Evolutionary conservation across 2,888 invertebrate genomes (phyloP), one percentile per base, ranked within the genome.

Genomic region (Steromphala cineraria): DNA sequence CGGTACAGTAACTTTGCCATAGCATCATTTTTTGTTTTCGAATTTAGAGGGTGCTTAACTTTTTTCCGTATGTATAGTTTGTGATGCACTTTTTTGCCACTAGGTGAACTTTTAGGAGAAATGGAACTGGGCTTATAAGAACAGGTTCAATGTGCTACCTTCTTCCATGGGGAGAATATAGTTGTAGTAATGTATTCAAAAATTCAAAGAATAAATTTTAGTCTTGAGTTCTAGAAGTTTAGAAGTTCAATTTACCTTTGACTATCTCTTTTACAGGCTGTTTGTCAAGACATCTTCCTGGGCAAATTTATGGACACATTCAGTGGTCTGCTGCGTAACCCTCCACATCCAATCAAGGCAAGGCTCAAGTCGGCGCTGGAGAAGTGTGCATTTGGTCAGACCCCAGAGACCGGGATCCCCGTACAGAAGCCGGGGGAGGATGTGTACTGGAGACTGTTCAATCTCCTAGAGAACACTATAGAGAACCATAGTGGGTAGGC

Each of bases 271-370:
- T 62, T 82, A 24, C 82, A 87, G 86, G 77, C 76, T 56, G 77
- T 87, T 19, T 87, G 86, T 80, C 74, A 82, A 8, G 81, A 87
- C 19, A 77, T 85, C 13, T 82, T 85, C 55, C 74, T 76, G 15
- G 67, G 83, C 13, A 67, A 40, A 0, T 53, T 77, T 28, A 55
- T 83, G 7, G 53, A 81, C 19, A 52, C 67, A 3, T 53, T 80
- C 8, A 75, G 78, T 10, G 85, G 83, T 2, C 71, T 87, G 0
- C 78, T 87, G 46, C 31, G 77, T 17, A 81, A 75, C 13, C 83
- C 86, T 7, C 86, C 86, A 15, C 19, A 75, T 10, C 52, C 62
- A 10, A 21, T 84, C 10, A 82, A 80, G n/a, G 36, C 55, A 5
- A 46, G 81, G 46, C 67, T 87, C 17, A 17, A 53, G 36, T 62